Evolutionary conservation across 1,140 invertebrate species (phyloP).

Genomic region (Tetranychus cinnabarinus): DNA sequence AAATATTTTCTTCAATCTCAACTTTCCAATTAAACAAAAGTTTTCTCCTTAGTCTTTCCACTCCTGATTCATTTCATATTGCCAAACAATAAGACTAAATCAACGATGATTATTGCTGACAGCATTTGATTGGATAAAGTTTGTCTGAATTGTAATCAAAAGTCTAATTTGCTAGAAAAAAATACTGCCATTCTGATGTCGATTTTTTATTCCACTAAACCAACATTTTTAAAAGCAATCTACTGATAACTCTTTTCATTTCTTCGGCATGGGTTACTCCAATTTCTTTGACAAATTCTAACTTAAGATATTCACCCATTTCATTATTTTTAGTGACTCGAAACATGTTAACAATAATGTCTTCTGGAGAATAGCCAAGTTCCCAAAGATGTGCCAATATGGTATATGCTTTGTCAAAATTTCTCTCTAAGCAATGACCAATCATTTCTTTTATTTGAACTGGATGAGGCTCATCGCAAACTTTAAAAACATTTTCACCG

Average conservation of each 20-base stretch:
- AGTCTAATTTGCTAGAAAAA: too few species aligned
- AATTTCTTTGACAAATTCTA: conserved; percentile 79
- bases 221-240: conserved; percentile 40
- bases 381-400: conserved; percentile 66
- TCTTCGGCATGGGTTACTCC: conserved; percentile 72
- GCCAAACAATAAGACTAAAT: too few species aligned
- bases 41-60: too few species aligned
- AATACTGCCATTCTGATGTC: too few species aligned
- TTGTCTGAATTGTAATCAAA: too few species aligned
- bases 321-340: conserved; percentile 66
- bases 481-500: conserved; percentile 94
- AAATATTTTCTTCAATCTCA: too few species aligned
- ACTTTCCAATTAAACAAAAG: too few species aligned
- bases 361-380: conserved; percentile 81
- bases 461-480: conserved; percentile 98
- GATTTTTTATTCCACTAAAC: conserved; percentile 41
- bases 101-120: too few species aligned
- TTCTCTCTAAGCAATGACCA: conserved; percentile 44
- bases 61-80: too few species aligned
- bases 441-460: conserved; percentile 78
- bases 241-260: conserved; percentile 72
- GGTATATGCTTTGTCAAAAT: conserved; percentile 69
- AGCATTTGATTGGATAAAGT: too few species aligned
- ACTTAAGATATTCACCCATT: conserved; percentile 51
- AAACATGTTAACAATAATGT: conserved; percentile 85